Evolutionary conservation across 2,113 vertebrate species (phyloP).

Genomic region (Lucifuga dentata): DNA sequence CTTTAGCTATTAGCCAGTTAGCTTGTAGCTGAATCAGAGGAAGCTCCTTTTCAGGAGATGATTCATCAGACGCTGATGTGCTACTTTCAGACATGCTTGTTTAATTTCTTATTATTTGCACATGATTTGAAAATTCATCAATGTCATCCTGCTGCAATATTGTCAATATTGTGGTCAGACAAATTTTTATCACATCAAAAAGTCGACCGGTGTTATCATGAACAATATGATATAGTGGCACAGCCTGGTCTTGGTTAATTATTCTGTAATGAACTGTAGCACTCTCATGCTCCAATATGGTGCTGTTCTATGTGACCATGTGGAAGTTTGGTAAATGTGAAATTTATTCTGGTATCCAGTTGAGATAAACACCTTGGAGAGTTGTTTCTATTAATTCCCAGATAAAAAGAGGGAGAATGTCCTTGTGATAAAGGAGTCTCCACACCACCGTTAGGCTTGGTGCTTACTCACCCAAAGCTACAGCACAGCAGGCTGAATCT

Average conservation of each 20-base stretch:
- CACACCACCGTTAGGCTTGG: conserved; percentile 7
- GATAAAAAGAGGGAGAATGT: conserved; percentile 24
- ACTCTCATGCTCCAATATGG: neutral
- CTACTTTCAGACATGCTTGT: too few species aligned
- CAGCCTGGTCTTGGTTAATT: conserved; percentile 23
- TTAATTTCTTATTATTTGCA: too few species aligned
- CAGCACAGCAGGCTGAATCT: neutral
- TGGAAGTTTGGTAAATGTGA: neutral
- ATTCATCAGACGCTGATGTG: too few species aligned
- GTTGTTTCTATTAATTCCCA: conserved; percentile 30
- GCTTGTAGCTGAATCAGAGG: too few species aligned
- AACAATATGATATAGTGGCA: too few species aligned
- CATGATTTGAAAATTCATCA: too few species aligned
- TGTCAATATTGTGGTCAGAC: too few species aligned
- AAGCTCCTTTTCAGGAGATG: too few species aligned
- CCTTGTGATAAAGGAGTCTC: conserved; percentile 28
- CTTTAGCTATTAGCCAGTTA: too few species aligned
- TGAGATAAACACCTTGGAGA: conserved; percentile 14
- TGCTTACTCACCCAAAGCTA: conserved; percentile 15
- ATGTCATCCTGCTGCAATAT: too few species aligned
- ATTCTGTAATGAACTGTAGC: conserved; percentile 11
- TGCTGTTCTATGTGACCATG: neutral
- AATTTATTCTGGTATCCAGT: neutral
- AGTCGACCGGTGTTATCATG: too few species aligned
- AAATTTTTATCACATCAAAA: too few species aligned